Conservation (phyloP, 2,113 vertebrate species). For the Laterallus jamaicensis region DNA sequence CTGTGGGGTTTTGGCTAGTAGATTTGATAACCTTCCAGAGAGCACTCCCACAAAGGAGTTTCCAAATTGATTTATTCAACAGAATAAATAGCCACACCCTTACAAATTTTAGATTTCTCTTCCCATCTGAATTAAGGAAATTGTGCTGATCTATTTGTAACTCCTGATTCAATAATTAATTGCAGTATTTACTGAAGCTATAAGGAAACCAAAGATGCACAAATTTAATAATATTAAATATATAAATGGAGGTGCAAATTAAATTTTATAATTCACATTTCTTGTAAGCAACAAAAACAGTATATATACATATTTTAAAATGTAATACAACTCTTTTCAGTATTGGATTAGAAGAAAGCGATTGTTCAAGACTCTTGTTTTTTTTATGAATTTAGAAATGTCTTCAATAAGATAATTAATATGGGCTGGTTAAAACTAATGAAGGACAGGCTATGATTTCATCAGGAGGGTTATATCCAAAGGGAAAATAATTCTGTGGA, state of each 20-base stretch:
- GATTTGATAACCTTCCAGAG: neutral
- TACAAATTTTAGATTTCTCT: neutral
- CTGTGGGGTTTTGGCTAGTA: neutral
- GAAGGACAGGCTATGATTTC: neutral
- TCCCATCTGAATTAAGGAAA: neutral
- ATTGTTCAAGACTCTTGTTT: neutral
- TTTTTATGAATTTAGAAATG: neutral
- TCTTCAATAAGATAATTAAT: neutral
- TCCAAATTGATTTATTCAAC: neutral
- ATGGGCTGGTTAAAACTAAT: neutral
- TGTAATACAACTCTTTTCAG: neutral
- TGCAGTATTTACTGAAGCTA: neutral
- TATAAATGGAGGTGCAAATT: neutral
- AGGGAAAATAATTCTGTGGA: neutral
- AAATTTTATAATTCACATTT: neutral
- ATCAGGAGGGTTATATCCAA: neutral
- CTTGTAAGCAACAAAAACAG: neutral
- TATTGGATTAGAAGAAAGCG: neutral
- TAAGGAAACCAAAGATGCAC: neutral
- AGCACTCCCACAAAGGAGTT: neutral
- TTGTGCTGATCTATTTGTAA: neutral
- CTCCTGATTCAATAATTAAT: neutral
- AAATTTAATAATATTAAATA: neutral
- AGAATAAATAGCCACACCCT: neutral
- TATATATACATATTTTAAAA: neutral